Percentiles rank a stretch among this genome's conserved stretches.
These are phyloP conservation scores for Brenthis hecate DNA, from an alignment of 2,888 invertebrate genomes.

Conservation along the genomic window DNA sequence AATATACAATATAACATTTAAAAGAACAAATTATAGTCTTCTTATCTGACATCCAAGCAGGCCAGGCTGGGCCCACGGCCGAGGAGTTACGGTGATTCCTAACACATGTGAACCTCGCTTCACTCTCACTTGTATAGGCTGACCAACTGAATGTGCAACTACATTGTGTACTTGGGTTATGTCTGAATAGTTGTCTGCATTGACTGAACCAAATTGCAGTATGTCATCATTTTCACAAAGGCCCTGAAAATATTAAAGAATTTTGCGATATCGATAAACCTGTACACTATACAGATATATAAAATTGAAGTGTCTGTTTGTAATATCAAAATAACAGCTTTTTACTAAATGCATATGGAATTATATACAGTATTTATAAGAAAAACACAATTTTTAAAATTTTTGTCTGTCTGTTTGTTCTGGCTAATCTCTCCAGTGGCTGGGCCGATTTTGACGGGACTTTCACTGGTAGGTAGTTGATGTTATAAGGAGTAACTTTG, in stretches of 20 bases:
- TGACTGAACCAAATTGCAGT: constrained; percentile 90
- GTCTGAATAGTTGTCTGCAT: constrained; percentile 85
- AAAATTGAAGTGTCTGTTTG: too few species aligned
- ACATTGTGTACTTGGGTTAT: constrained; percentile 86
- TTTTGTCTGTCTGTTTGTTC: too few species aligned
- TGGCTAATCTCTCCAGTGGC: too few species aligned
- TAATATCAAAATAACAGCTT: too few species aligned
- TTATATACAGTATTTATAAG: too few species aligned
- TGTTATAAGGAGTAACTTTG: too few species aligned
- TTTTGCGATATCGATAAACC: constrained; percentile 27
- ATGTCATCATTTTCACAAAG: constrained; percentile 86
- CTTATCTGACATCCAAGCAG: constrained; percentile 83
- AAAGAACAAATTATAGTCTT: constrained; percentile 36
- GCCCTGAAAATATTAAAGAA: constrained; percentile 80
- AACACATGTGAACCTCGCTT: constrained; percentile 68
- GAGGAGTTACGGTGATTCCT: constrained; percentile 85
- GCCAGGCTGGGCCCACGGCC: constrained; percentile 90
- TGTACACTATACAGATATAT: too few species aligned
- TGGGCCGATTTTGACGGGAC: too few species aligned
- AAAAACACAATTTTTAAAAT: too few species aligned
- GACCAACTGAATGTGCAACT: constrained; percentile 85
- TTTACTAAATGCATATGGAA: too few species aligned
- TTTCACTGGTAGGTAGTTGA: too few species aligned
- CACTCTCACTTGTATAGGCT: constrained; percentile 79
- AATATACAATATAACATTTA: neutral